Base-by-base conservation (phyloP, 2,888 invertebrate species). In the Hirtodrosophila confusa region DNA sequence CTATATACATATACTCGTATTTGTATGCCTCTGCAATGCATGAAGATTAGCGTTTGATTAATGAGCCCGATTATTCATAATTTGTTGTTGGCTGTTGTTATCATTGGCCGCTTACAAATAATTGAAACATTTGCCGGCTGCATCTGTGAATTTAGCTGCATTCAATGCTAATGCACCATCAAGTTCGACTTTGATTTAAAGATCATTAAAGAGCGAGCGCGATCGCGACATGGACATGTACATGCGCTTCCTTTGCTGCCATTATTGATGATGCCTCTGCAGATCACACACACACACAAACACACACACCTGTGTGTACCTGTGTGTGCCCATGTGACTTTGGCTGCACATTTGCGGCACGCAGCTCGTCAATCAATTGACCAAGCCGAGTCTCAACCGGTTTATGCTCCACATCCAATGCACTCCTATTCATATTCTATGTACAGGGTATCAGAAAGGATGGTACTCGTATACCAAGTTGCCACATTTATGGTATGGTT, bases 281-380 rank as follows among this genome's bases (percentile, higher is more conserved):
- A 31, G 8, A 31, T 9, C 7, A 31, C 31, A 31, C 31, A 31
- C 50, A 35, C 36, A 64, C 51, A 57, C 45, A 56, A 23, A 36
- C 36, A 23, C 63, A 40, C 47, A 8, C 61, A 54, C 56, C 57
- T 62, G 48, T 75, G 56, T 56, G 58, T 64, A 43, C 63, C 39
- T 61, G 49, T 83, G 65, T 63, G 51, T 70, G 68, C 74, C 56
- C 66, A 49, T 69, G 62, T 65, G 73, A 24, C 11, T 54, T 53
- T 75, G 62, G 63, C 80, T 84, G 87, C 69, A 77, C 80, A 64
- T 80, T 75, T 84, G 70, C 66, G 70, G 88, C 73, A 88, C 85
- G 82, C 85, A 87, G 80, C 84, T 88, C 84, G 84, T 84, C 84
- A 84, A 84, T 84, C 87, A 84, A 78, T 75, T 86, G 78, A 62